Conservation (phyloP, 2,113 vertebrate genomes). For the Neopipo cinnamomea region DNA sequence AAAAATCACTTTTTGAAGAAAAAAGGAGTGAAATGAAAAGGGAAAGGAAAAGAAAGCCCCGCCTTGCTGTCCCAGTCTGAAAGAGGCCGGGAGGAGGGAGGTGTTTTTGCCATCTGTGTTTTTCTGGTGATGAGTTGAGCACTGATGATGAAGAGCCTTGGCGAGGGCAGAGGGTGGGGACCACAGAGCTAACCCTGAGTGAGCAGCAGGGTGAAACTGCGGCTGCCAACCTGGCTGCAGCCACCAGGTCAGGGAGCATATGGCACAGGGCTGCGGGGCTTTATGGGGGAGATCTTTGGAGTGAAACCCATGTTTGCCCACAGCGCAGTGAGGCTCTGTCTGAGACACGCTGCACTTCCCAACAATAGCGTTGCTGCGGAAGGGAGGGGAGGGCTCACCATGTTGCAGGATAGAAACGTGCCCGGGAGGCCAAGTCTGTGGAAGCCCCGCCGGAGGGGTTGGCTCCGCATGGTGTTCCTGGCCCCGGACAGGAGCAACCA, state of each 20-base stretch:
- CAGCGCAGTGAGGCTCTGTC: fast-evolving
- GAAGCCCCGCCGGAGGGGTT: fast-evolving
- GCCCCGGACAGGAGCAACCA: background rate
- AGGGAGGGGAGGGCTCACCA: background rate
- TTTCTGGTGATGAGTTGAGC: background rate
- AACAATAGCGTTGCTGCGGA: background rate
- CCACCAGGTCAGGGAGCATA: background rate
- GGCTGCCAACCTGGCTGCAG: background rate
- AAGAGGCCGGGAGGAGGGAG: background rate
- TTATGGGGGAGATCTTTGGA: background rate
- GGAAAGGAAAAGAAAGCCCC: background rate
- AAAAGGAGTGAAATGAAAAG: background rate
- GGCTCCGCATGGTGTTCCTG: background rate
- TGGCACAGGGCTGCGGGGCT: background rate
- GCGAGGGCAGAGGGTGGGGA: background rate
- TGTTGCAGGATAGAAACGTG: background rate
- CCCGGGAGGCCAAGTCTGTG: background rate
- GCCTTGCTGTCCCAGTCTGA: background rate
- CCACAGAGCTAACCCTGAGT: background rate
- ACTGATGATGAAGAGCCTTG: background rate
- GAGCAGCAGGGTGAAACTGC: background rate
- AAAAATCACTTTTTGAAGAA: background rate
- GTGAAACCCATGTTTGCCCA: background rate
- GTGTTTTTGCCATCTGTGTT: background rate
- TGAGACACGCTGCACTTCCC: background rate